Evolutionary conservation across 2,888 invertebrate species (phyloP), one percentile per base, ranked within the genome.

Genomic region (Nymphalis c-album): DNA sequence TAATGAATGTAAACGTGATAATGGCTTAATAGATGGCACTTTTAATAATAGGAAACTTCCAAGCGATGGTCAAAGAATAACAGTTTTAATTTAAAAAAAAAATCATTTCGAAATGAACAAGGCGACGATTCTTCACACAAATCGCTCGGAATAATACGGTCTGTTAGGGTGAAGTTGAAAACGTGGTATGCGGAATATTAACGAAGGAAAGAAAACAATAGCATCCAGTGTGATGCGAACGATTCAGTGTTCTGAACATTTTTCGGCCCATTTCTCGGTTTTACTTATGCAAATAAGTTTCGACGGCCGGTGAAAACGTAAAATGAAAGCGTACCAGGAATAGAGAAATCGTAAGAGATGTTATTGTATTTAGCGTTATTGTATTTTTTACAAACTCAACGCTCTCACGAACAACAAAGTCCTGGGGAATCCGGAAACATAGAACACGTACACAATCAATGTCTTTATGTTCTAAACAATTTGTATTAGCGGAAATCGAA

Each of bases 251-350:
- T 60, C 70, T 51, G 73, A 81, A 81, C 83, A 85, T 84, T 87
- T 87, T 83, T 85, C 86, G 83, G 83, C 80, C 81, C 87, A 85
- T 87, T 87, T 85, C 83, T 81, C 84, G 81, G 85, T 87, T 87
- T 86, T 86, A 85, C 86, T 88, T 86, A 87, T 88, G 87, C 87
- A 88, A 88, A 88, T 88, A 87, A 88, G 85, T 88, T 87, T 85
- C 85, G 84, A 84, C 85, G 82, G 85, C 80, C 82, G 82, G 80
- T 79, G 82, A 82, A 80, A 85, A 83, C 82, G 80, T 77, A 80
- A 79, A 87, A 86, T 88, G 85, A 84, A 86, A 87, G 83, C 85
- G 82, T 85, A 85, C 64, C n/a, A 26, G 31, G 31, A 46, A 45
- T 22, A 26, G 13, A 10, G 47, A 47, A 20, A 26, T 16, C 31